Conservation (phyloP, 2,113 vertebrate species). For the Pseudolaguvia tuberculata region DNA sequence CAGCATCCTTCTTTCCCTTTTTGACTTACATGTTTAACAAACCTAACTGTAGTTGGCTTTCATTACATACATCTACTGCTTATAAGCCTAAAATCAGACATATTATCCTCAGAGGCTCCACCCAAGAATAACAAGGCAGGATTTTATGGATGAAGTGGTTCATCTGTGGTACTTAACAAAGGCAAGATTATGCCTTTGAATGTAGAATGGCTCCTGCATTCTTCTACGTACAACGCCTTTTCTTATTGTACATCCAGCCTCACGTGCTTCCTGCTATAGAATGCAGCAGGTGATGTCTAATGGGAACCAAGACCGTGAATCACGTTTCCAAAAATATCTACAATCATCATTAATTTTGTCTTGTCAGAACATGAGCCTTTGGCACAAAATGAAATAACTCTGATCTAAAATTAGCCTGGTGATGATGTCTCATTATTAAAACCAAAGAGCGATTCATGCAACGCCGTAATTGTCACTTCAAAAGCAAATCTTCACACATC, state of each 20-base stretch:
- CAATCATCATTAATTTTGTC: conserved; percentile 35
- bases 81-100: conserved; percentile 2
- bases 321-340: conserved; percentile 30
- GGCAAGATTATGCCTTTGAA: conserved; percentile 6
- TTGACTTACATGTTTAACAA: background rate
- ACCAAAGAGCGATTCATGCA: conserved; percentile 1
- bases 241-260: background rate
- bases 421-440: conserved; percentile 34
- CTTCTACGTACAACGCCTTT: background rate
- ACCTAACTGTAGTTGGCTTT: background rate
- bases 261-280: background rate
- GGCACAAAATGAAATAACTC: conserved; percentile 19
- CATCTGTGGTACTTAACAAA: background rate
- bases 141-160: background rate
- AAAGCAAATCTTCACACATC: conserved; percentile 22
- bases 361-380: conserved; percentile 16
- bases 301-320: conserved; percentile 3
- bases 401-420: conserved; percentile 35
- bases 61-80: background rate
- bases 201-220: background rate
- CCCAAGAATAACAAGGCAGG: background rate
- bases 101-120: background rate
- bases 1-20: background rate
- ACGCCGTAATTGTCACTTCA: conserved; percentile 35
- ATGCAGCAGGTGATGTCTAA: background rate